These are phyloP conservation scores for Apus apus DNA, from an alignment of 2,113 vertebrate species.

Conservation along the genomic window DNA sequence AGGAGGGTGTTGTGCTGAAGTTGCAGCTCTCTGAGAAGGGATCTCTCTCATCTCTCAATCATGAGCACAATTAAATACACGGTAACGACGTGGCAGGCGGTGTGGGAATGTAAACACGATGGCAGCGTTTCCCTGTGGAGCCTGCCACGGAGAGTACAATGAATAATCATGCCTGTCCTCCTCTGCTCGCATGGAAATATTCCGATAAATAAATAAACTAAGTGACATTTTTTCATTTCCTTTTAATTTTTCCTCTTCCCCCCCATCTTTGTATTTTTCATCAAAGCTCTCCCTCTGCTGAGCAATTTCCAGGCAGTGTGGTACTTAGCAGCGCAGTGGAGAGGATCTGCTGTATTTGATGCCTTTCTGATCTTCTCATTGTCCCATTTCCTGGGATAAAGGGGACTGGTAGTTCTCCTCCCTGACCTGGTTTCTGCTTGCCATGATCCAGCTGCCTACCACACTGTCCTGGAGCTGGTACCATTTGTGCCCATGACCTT, in stretches of 20 bases:
- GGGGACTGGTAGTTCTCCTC: not conserved
- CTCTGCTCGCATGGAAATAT: not conserved
- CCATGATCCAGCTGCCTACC: fast-evolving
- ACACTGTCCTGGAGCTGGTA: fast-evolving
- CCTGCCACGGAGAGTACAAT: not conserved
- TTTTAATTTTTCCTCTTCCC: not conserved
- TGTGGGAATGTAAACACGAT: not conserved
- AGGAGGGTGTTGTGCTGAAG: not conserved
- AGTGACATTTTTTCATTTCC: not conserved
- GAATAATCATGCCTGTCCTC: not conserved
- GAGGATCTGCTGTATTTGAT: not conserved
- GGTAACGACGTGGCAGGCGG: not conserved
- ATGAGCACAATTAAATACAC: not conserved
- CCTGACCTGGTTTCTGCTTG: not conserved
- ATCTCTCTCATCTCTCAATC: not conserved
- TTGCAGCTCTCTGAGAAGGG: not conserved
- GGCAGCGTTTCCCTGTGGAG: not conserved
- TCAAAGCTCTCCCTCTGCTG: constrained; percentile 52
- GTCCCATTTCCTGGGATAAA: not conserved
- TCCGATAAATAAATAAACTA: constrained; percentile 49
- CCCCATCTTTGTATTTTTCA: not conserved
- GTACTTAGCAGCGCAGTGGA: not conserved
- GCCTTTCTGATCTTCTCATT: not conserved
- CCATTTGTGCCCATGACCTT: fast-evolving
- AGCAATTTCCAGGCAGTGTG: constrained; percentile 8